Percentiles rank a stretch among this genome's conserved stretches.
Evolutionary conservation across 2,888 invertebrate species (phyloP).

Genomic region (Phengaris arion): DNA sequence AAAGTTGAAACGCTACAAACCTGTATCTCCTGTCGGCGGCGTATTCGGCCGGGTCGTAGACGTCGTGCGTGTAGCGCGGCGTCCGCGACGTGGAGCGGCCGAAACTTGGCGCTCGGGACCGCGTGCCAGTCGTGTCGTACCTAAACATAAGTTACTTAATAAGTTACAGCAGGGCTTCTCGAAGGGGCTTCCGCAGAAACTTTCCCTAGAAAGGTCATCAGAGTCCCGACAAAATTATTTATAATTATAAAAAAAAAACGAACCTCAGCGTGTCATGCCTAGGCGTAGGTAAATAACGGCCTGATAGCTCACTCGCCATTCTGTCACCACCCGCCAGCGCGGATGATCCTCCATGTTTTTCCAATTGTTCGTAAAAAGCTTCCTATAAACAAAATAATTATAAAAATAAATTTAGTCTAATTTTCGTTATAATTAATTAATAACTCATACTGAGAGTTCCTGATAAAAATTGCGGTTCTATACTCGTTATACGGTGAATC

Average conservation of each 20-base stretch:
- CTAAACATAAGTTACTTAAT: conserved; percentile 37
- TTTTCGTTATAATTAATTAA: neutral
- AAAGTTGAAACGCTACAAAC: conserved; percentile 43
- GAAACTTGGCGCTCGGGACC: conserved; percentile 74
- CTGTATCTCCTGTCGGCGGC: conserved; percentile 73
- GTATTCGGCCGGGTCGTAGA: conserved; percentile 74
- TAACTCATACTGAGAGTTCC: neutral
- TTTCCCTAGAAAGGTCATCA: too few species aligned
- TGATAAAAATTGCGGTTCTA: too few species aligned
- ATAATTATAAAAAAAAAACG: neutral
- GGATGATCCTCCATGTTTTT: conserved; percentile 84
- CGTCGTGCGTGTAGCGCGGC: conserved; percentile 66
- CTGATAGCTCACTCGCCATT: conserved; percentile 56
- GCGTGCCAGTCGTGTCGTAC: conserved; percentile 66
- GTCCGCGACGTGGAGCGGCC: conserved; percentile 64
- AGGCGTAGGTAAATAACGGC: conserved; percentile 59
- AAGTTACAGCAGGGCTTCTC: too few species aligned
- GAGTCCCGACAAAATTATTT: neutral
- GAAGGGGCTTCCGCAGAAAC: too few species aligned
- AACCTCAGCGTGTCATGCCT: conserved; percentile 62
- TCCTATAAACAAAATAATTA: conserved; percentile 78
- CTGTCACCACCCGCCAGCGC: conserved; percentile 77
- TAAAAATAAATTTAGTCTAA: neutral
- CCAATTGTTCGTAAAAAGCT: conserved; percentile 94
- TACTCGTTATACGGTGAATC: too few species aligned